Percentiles rank a stretch among this genome's conserved stretches.
Conservation (phyloP, 2,888 invertebrate species). For the Brachypterus glaber region DNA sequence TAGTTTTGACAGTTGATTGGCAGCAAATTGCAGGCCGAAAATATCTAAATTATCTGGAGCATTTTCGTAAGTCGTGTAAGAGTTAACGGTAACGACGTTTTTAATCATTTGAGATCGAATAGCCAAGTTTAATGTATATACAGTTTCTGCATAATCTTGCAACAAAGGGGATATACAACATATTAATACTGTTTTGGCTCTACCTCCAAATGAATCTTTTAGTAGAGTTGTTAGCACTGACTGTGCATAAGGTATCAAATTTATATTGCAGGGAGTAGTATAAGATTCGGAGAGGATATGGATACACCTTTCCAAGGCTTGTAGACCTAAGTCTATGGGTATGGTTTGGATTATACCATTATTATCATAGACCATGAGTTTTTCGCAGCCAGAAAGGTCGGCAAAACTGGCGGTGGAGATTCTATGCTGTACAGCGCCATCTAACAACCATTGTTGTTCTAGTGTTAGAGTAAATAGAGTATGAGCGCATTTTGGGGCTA, state of each 20-base stretch:
- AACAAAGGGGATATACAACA: conserved; percentile 64
- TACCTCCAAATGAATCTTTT: conserved; percentile 66
- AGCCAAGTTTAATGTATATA: conserved; percentile 59
- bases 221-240: conserved; percentile 60
- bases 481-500: conserved; percentile 50
- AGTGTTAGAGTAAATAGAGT: conserved; percentile 63
- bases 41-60: conserved; percentile 36
- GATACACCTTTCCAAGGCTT: conserved; percentile 58
- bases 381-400: conserved; percentile 51
- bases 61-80: conserved; percentile 39
- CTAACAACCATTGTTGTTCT: conserved; percentile 64
- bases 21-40: conserved; percentile 74
- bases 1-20: conserved; percentile 70
- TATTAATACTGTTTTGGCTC: conserved; percentile 63
- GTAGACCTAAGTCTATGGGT: conserved; percentile 53
- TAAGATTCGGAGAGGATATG: conserved; percentile 45
- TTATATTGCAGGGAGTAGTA: conserved; percentile 25
- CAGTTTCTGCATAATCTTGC: conserved; percentile 57
- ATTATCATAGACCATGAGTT: conserved; percentile 40
- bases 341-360: conserved; percentile 40
- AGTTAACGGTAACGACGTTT: conserved; percentile 62
- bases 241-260: conserved; percentile 46
- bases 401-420: conserved; percentile 67
- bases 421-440: conserved; percentile 58
- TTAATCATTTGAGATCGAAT: conserved; percentile 58